phyloP scores from a whole-genome alignment of 1,140 invertebrate species.

The Ectropis grisescens region DNA sequence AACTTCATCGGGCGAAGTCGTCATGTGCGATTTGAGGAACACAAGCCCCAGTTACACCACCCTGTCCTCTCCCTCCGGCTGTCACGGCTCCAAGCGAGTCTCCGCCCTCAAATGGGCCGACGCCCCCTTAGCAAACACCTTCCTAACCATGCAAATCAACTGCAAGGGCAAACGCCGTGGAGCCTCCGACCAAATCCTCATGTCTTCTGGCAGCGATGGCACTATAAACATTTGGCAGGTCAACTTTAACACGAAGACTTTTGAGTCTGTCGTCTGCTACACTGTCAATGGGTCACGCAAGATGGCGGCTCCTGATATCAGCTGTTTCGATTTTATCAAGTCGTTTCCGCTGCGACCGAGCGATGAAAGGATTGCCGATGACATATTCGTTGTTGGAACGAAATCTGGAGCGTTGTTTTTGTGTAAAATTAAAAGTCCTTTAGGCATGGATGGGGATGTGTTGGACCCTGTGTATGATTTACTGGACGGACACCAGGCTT shows the following conservation, averaged over 20 bases:
- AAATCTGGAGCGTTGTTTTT: slow-evolving; percentile 32
- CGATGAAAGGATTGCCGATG: slow-evolving; percentile 27
- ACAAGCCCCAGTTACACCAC: slow-evolving; percentile 22
- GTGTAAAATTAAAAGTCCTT: slow-evolving; percentile 24
- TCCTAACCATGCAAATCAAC: slow-evolving; percentile 34
- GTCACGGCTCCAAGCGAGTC: slow-evolving; percentile 35
- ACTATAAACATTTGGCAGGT: slow-evolving; percentile 45
- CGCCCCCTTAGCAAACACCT: slow-evolving; percentile 27
- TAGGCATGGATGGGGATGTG: slow-evolving; percentile 2
- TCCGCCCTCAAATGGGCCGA: slow-evolving; percentile 41
- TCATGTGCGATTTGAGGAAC: slow-evolving; percentile 36
- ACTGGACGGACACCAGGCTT: slow-evolving; percentile 31
- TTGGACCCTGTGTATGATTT: slow-evolving; percentile 37
- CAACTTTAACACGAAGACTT: slow-evolving; percentile 28
- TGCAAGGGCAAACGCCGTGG: slow-evolving; percentile 37
- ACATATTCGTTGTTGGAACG: slow-evolving; percentile 39
- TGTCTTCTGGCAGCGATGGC: slow-evolving; percentile 40
- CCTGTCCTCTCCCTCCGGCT: slow-evolving; percentile 30
- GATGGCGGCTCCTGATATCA: slow-evolving; percentile 23
- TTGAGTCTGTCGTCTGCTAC: slow-evolving; percentile 38
- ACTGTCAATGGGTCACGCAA: slow-evolving; percentile 27
- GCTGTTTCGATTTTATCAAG: slow-evolving; percentile 48
- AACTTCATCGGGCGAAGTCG: slow-evolving; percentile 41
- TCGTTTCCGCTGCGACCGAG: slow-evolving; percentile 23
- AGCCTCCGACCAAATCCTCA: slow-evolving; percentile 40